Conservation (phyloP, 2,113 vertebrate species). For the Phaethon lepturus region DNA sequence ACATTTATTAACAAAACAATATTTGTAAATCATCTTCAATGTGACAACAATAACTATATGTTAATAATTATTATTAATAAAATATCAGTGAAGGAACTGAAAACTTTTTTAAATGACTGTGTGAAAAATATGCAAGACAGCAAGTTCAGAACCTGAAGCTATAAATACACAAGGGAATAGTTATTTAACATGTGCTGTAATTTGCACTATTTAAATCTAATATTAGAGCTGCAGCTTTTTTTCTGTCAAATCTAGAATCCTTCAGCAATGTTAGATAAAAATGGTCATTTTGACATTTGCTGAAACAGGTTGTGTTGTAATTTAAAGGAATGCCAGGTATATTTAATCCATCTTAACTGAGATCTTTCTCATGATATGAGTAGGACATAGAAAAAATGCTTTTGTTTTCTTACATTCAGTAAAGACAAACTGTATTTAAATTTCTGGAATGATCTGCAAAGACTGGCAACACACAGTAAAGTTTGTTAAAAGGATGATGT, state of each 20-base stretch:
- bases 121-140: slow-evolving; percentile 37
- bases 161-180: slow-evolving; percentile 61
- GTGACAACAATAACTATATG: background rate
- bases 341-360: background rate
- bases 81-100: background rate
- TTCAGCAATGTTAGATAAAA: slow-evolving; percentile 48
- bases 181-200: slow-evolving; percentile 67
- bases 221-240: slow-evolving; percentile 67
- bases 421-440: slow-evolving; percentile 36
- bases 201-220: slow-evolving; percentile 71
- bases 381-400: slow-evolving; percentile 1
- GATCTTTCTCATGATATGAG: background rate
- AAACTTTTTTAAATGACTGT: slow-evolving; percentile 10
- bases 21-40: background rate
- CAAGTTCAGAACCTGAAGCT: slow-evolving; percentile 54
- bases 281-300: slow-evolving; percentile 49
- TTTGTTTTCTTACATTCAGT: background rate
- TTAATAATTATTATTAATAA: slow-evolving; percentile 1
- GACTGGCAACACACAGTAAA: background rate
- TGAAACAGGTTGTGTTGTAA: background rate
- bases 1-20: background rate
- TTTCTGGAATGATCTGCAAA: slow-evolving; percentile 9
- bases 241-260: slow-evolving; percentile 48
- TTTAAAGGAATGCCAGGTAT: slow-evolving; percentile 7
- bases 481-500: background rate